phyloP scores from a whole-genome alignment of 2,797 vertebrate genomes.

The Coregonus suidteri region DNA sequence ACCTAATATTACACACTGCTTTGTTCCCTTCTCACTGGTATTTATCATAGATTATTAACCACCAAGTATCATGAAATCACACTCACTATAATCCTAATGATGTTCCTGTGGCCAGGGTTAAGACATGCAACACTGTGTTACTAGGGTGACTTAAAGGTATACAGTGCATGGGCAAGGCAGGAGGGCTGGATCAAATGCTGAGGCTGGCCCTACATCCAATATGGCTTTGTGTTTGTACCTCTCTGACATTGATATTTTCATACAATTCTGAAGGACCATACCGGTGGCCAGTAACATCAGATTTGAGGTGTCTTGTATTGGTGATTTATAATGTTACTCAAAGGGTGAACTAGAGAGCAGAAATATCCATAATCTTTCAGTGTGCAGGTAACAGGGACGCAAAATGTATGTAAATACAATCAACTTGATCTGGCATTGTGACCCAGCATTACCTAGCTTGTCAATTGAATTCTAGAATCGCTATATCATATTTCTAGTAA shows the following conservation, averaged over 20 bases:
- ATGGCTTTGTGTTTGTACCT: not conserved
- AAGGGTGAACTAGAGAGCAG: not conserved
- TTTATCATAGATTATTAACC: slow-evolving; percentile 75
- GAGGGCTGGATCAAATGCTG: not conserved
- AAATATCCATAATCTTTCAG: not conserved
- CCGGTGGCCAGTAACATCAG: not conserved
- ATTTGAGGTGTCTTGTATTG: not conserved
- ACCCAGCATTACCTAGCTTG: not conserved
- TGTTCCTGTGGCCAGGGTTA: slow-evolving; percentile 58
- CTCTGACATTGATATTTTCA: not conserved
- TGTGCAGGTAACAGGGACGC: not conserved
- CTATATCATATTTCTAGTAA: slow-evolving; percentile 34
- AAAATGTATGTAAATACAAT: not conserved
- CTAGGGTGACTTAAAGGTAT: slow-evolving; percentile 48
- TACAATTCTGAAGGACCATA: not conserved
- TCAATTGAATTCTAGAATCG: slow-evolving; percentile 17
- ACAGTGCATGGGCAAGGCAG: not conserved
- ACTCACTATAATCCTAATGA: slow-evolving; percentile 58
- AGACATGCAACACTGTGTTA: slow-evolving; percentile 49
- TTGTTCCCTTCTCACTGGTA: slow-evolving; percentile 70
- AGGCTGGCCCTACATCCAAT: not conserved
- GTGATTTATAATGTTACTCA: not conserved
- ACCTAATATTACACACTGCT: slow-evolving; percentile 72
- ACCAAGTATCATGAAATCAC: slow-evolving; percentile 61
- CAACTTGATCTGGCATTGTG: not conserved